A percentile compares a stretch with the other conserved stretches of the same genome.
These are phyloP conservation scores for Polyommatus iphigenia DNA, from an alignment of 2,888 invertebrate genomes.

Conservation along the genomic window DNA sequence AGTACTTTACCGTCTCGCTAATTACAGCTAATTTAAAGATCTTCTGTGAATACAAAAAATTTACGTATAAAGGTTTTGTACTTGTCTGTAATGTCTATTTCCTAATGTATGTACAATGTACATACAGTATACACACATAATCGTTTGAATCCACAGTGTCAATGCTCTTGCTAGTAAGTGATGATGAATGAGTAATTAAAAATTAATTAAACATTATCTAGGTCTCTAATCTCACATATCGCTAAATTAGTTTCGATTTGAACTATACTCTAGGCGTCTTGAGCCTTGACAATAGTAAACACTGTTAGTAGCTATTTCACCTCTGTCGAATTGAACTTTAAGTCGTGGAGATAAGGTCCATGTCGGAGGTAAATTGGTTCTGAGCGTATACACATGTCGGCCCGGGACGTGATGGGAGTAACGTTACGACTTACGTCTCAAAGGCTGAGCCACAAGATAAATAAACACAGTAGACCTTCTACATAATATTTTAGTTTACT, in stretches of 20 bases:
- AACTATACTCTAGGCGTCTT: background rate
- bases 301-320: background rate
- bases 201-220: background rate
- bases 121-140: too few species aligned
- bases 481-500: background rate
- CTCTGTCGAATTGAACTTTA: background rate
- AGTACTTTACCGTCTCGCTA: too few species aligned
- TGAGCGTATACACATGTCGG: background rate
- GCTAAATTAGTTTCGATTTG: background rate
- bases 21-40: too few species aligned
- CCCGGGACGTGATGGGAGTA: slow-evolving; percentile 1
- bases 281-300: background rate
- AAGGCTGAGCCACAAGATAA: background rate
- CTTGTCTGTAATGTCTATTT: too few species aligned
- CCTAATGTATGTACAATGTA: too few species aligned
- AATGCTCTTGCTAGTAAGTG: too few species aligned
- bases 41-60: too few species aligned
- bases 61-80: too few species aligned
- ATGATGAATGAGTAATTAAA: background rate
- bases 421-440: slow-evolving; percentile 5
- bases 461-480: background rate
- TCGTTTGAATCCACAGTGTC: too few species aligned
- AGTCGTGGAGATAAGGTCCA: background rate
- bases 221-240: background rate
- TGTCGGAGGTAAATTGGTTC: background rate